phyloP scores from a whole-genome alignment of 2,888 invertebrate genomes.

The Ceratothoa steindachneri region DNA sequence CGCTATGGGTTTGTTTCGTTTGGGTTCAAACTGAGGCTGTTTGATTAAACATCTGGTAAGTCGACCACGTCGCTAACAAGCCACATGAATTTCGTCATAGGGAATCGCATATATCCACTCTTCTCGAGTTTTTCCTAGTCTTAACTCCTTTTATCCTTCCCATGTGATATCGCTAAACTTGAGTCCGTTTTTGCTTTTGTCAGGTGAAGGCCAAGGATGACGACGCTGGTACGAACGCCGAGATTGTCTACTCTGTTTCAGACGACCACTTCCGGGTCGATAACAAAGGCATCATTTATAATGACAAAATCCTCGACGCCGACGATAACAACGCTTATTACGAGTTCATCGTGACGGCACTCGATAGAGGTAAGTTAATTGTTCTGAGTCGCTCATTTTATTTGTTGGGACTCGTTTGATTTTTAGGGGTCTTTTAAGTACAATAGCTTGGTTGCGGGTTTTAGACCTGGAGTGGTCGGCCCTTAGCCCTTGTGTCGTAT shows the following conservation, averaged over 20 bases:
- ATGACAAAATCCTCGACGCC: slow-evolving; percentile 87
- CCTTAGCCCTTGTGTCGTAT: too few species aligned
- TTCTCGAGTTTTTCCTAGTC: too few species aligned
- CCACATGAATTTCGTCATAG: too few species aligned
- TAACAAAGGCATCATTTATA: slow-evolving; percentile 84
- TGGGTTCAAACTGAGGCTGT: too few species aligned
- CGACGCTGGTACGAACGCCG: slow-evolving; percentile 90
- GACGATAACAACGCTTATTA: slow-evolving; percentile 96
- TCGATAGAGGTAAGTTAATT: slow-evolving; percentile 68
- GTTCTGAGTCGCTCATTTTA: neutral
- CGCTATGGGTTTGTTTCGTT: too few species aligned
- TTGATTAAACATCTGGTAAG: too few species aligned
- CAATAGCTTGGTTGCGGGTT: neutral
- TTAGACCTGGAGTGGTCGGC: neutral
- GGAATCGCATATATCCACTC: too few species aligned
- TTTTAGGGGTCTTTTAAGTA: neutral
- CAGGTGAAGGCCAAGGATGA: slow-evolving; percentile 90
- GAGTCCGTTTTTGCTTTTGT: neutral
- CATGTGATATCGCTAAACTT: too few species aligned
- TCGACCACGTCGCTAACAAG: too few species aligned
- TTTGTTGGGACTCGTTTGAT: neutral
- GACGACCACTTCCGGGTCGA: slow-evolving; percentile 94
- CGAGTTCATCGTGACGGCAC: slow-evolving; percentile 88
- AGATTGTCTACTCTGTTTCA: slow-evolving; percentile 84
- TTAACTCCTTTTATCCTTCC: too few species aligned